Evolutionary conservation across 2,797 vertebrate species (phyloP), one percentile per base, ranked within the genome.

Genomic region (Tangara arthus): DNA sequence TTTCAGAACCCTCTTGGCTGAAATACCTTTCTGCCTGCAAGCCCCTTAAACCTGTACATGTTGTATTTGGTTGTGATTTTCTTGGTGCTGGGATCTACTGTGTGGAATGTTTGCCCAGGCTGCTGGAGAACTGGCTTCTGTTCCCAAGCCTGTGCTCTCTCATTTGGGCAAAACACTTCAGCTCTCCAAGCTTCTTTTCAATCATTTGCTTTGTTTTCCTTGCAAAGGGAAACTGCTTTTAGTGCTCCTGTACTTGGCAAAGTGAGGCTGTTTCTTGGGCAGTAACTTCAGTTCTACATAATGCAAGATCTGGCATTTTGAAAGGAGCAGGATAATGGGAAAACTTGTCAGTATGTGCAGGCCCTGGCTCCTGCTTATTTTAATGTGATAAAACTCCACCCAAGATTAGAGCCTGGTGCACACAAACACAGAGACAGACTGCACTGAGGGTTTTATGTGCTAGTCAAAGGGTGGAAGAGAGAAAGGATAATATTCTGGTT

Each of bases 291-390:
- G 78, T 47, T 53, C 41, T 47, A 27, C 64, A 53, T 24, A 80
- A 24, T 35, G 35, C 64, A 24, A 49, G 47, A 37, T 24, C 28
- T 72, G 65, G 53, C 0, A 0, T 52, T 91, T 61, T 69, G 47
- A 86, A 84, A 88, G 89, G 90, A 94, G 68, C 44, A 44, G 64
- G 41, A 61, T 64, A 68, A 8, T 71, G 64, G 90, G 56, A 80
- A 79, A 90, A 46, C 60, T 49, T 65, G 63, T 89, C 2, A 1
- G 77, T 66, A 15, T 79, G 88, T 60, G 91, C 66, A 79, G 83
- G 53, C 71, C 83, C n/a, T 65, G 60, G 66, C n/a, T 90, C 42
- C 83, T 91, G 90, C 71, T 94, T 68, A 64, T 94, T 93, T 91
- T 78, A n/a, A 24, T 34, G 75, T 44, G 71, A 89, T 89, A 82